A percentile compares a stretch with the other conserved stretches of the same genome.
phyloP scores from a whole-genome alignment of 2,113 vertebrate species.

The Castor canadensis region DNA sequence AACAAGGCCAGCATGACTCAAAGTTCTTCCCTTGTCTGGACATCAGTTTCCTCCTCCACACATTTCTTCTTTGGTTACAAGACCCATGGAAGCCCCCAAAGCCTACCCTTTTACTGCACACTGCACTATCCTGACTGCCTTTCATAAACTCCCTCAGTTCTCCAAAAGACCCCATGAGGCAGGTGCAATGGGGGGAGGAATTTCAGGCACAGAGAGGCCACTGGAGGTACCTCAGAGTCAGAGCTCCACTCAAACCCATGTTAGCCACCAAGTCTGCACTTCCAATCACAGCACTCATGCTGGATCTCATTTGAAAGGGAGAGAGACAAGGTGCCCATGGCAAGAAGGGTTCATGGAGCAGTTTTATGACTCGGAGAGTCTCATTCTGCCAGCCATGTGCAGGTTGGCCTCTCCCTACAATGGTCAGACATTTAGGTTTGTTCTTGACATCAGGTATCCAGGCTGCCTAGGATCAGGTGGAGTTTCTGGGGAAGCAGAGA shows the following conservation, averaged over 20 bases:
- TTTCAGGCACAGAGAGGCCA: not conserved
- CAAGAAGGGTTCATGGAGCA: accelerated
- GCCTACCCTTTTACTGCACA: too few relatives aligned
- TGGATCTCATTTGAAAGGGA: not conserved
- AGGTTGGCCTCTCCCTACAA: accelerated
- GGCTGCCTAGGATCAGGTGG: not conserved
- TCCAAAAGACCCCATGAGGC: not conserved
- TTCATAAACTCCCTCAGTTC: accelerated
- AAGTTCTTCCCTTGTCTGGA: not conserved
- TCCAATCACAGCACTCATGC: accelerated
- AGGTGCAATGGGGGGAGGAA: accelerated
- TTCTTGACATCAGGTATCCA: accelerated
- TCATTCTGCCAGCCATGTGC: accelerated
- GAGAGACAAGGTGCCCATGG: not conserved
- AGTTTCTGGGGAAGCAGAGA: too few relatives aligned
- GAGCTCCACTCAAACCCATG: not conserved
- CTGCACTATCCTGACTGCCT: accelerated
- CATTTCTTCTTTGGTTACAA: not conserved
- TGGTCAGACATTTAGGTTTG: too few relatives aligned
- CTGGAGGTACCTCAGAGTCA: not conserved
- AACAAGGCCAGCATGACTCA: accelerated
- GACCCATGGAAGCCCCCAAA: not conserved
- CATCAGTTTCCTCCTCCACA: not conserved
- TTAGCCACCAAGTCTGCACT: accelerated
- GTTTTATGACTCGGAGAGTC: too few relatives aligned